These are phyloP conservation scores for Psammodynastes pulverulentus DNA, from an alignment of 2,113 vertebrate genomes.

Conservation along the genomic window DNA sequence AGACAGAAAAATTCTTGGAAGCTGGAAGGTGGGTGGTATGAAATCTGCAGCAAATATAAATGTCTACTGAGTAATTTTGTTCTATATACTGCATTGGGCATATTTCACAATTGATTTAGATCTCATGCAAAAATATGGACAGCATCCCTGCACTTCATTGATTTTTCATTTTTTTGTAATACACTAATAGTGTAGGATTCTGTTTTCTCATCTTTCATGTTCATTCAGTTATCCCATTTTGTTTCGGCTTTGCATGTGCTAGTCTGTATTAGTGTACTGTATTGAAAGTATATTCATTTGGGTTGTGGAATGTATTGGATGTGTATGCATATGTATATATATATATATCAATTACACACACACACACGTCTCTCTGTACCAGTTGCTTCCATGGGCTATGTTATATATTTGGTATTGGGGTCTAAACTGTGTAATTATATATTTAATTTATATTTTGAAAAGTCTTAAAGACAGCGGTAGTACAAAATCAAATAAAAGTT, in stretches of 20 bases:
- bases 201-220: neutral
- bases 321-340: neutral
- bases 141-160: neutral
- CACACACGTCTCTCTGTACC: neutral
- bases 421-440: conserved; percentile 28
- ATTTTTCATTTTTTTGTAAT: neutral
- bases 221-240: neutral
- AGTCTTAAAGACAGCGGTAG: neutral
- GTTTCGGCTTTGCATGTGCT: conserved; percentile 34
- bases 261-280: conserved; percentile 23
- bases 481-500: neutral
- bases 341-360: neutral
- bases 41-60: neutral
- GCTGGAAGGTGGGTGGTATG: neutral
- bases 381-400: conserved; percentile 27
- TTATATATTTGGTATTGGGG: conserved; percentile 14
- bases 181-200: neutral
- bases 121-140: neutral
- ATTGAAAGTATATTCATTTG: neutral
- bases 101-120: neutral
- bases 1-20: neutral
- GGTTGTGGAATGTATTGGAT: neutral
- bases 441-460: conserved; percentile 4
- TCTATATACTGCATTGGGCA: neutral
- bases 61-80: neutral